Evolutionary conservation across 2,797 vertebrate species (phyloP), one percentile per base, ranked within the genome.

Genomic region (Novumbra hubbsi): DNA sequence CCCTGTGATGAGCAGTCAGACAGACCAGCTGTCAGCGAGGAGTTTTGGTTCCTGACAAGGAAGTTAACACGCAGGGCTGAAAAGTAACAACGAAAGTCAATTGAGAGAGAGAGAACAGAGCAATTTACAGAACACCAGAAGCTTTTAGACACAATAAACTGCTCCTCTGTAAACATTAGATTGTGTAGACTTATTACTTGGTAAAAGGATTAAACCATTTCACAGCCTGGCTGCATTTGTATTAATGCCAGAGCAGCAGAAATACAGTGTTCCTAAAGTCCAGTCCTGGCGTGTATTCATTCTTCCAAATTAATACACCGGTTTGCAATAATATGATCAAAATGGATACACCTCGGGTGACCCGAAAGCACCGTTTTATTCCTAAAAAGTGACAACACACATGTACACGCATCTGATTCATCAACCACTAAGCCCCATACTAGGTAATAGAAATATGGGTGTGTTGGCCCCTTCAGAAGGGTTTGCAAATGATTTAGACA

Each of bases 1-100:
- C 89, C 84, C 65, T 85, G 89, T 89, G 78, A 91, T 86, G 86
- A 88, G 86, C 81, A 78, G 76, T 84, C 76, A 76, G 80, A 78
- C 76, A 75, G 81, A 78, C 84, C 81, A 81, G 84, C 83, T 85
- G 86, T 81, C 86, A 86, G 72, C 83, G 80, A 88, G 79, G 71
- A 67, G 85, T 83, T 83, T 85, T 86, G 86, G 83, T 86, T 87
- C 87, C 83, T 78, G 69, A 62, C 82, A 79, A 62, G 84, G 80
- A 77, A 11, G 24, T 87, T 73, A 80, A 81, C 32, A 9, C 21
- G 69, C 57, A 16, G 68, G 73, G 21, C 52, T 76, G 83, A 86
- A 85, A 38, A 69, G n/a, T 70, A 64, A 28, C 14, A 24, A 16
- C 52, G 38, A 55, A 32, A 49, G 81, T 79, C 74, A 83, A 45